Conservation (phyloP, 1,140 invertebrate species). For the Macrotrachela quadricornifera region DNA sequence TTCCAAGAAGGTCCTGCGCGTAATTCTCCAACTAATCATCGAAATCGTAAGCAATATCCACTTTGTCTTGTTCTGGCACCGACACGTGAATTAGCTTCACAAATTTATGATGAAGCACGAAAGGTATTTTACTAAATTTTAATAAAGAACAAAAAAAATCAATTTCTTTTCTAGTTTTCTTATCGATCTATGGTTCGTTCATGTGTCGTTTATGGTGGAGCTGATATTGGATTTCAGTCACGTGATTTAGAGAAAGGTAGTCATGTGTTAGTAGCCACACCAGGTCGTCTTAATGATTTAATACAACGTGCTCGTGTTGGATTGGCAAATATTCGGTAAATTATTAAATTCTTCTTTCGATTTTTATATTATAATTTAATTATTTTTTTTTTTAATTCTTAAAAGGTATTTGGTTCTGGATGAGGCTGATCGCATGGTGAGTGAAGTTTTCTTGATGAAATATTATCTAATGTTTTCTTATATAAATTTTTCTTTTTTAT, state of each 20-base stretch:
- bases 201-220: slow-evolving; percentile 69
- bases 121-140: slow-evolving; percentile 44
- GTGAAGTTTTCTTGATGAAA: too few relatives aligned
- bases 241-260: slow-evolving; percentile 58
- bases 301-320: slow-evolving; percentile 69
- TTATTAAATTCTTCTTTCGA: too few relatives aligned
- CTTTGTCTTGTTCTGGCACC: slow-evolving; percentile 76
- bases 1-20: slow-evolving; percentile 46
- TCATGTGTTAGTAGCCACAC: slow-evolving; percentile 78
- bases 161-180: slow-evolving; percentile 38
- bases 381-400: too few relatives aligned
- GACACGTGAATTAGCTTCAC: slow-evolving; percentile 79
- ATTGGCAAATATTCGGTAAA: slow-evolving; percentile 51
- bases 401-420: slow-evolving; percentile 37
- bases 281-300: slow-evolving; percentile 77
- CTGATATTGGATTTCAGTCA: slow-evolving; percentile 61
- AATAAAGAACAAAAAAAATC: neutral
- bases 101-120: slow-evolving; percentile 86
- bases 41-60: slow-evolving; percentile 58
- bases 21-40: slow-evolving; percentile 24
- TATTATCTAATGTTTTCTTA: too few relatives aligned
- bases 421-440: slow-evolving; percentile 54
- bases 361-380: too few relatives aligned
- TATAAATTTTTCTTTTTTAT: too few relatives aligned
- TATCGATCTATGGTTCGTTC: slow-evolving; percentile 71